These are phyloP conservation scores for Petroica traversi DNA, from an alignment of 2,113 vertebrate species.

Conservation along the genomic window DNA sequence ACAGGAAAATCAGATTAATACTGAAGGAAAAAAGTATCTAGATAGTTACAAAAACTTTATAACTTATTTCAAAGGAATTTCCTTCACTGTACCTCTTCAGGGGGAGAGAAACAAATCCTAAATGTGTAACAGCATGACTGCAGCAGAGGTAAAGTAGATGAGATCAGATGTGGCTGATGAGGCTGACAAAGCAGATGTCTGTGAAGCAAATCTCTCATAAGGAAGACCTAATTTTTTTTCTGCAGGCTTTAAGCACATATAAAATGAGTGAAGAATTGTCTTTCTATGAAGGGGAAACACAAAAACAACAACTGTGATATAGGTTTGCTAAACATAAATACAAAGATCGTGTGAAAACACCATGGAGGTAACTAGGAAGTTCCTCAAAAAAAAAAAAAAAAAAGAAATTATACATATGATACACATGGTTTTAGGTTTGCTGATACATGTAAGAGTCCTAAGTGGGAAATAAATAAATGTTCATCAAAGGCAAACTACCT, in stretches of 20 bases:
- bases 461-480: background rate
- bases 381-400: background rate
- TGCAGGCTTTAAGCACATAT: background rate
- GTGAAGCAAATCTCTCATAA: background rate
- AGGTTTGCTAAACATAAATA: background rate
- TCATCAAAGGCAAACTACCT: background rate
- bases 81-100: background rate
- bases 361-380: background rate
- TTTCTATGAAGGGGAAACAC: background rate
- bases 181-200: background rate
- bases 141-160: background rate
- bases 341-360: background rate
- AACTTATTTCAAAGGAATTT: background rate
- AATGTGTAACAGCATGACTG: background rate
- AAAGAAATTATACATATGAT: background rate
- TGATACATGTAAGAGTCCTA: background rate
- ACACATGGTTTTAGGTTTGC: background rate
- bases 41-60: background rate
- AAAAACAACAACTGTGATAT: fast-evolving
- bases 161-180: background rate
- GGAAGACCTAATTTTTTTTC: background rate
- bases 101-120: background rate
- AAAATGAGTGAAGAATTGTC: background rate
- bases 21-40: background rate
- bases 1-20: background rate